These are phyloP conservation scores for Epinotia demarniana DNA, from an alignment of 2,888 invertebrate genomes.

Conservation along the genomic window DNA sequence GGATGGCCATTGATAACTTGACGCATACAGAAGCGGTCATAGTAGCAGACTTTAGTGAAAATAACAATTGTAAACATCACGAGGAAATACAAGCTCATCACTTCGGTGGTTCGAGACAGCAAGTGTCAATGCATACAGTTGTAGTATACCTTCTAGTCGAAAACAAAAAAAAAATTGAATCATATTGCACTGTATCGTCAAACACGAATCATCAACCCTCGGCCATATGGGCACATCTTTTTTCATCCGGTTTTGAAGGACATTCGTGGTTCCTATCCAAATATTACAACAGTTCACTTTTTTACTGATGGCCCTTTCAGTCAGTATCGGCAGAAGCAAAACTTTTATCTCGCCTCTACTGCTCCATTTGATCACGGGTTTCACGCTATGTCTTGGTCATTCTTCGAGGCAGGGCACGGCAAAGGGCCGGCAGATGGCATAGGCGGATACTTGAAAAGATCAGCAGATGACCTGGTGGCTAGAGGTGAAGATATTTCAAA, in stretches of 20 bases:
- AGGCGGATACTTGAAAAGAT: slow-evolving; percentile 29
- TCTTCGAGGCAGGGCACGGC: slow-evolving; percentile 18
- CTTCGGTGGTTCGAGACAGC: too few species aligned
- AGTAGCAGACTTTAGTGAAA: background rate
- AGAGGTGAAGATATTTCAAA: slow-evolving; percentile 35
- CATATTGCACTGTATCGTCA: slow-evolving; percentile 35
- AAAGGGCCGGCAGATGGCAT: slow-evolving; percentile 25
- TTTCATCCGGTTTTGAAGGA: too few species aligned
- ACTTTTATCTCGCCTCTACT: slow-evolving; percentile 23
- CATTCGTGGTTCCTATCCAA: too few species aligned
- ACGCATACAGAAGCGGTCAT: background rate
- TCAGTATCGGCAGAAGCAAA: slow-evolving; percentile 43
- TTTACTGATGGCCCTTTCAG: slow-evolving; percentile 23
- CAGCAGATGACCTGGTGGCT: slow-evolving; percentile 32
- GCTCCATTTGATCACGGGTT: slow-evolving; percentile 35
- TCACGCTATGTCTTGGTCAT: background rate
- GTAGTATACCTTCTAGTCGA: background rate
- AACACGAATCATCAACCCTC: slow-evolving; percentile 29
- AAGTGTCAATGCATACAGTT: too few species aligned
- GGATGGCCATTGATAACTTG: background rate
- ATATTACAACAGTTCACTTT: too few species aligned
- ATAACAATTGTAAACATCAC: background rate
- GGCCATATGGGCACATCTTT: slow-evolving; percentile 46
- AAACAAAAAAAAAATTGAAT: slow-evolving; percentile 8
- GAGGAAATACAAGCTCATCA: too few species aligned